Evolutionary conservation across 2,113 vertebrate genomes (phyloP).

Genomic region (Hoplias malabaricus): DNA sequence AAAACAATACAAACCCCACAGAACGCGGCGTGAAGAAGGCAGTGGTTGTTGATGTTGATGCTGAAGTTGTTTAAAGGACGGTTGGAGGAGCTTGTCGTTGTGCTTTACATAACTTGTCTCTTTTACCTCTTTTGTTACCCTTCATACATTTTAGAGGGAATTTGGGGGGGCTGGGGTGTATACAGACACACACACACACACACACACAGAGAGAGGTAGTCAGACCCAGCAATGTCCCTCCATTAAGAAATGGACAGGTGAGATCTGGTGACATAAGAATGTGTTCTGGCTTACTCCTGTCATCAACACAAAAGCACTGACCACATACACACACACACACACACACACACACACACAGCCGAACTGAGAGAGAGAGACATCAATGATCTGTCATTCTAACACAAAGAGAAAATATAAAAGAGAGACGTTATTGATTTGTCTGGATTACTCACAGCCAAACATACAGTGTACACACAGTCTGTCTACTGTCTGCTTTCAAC

Average conservation of each 20-base stretch:
- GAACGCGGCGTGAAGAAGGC: neutral
- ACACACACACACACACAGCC: neutral
- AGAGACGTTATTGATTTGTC: neutral
- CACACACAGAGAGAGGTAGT: neutral
- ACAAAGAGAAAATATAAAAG: neutral
- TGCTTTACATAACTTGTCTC: neutral
- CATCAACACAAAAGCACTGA: neutral
- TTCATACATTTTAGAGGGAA: neutral
- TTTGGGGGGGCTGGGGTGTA: neutral
- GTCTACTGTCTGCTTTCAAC: neutral
- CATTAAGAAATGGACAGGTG: neutral
- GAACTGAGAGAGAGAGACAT: neutral
- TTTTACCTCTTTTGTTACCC: neutral
- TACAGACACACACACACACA: neutral
- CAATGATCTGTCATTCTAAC: neutral
- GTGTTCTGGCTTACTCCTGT: neutral
- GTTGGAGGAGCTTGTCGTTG: neutral
- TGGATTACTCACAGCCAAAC: neutral
- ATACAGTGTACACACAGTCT: neutral
- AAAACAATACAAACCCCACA: too few species aligned
- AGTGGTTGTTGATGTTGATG: neutral
- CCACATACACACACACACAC: neutral
- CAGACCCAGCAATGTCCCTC: too few species aligned
- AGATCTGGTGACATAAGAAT: constrained; percentile 25
- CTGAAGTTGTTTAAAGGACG: neutral